phyloP scores from a whole-genome alignment of 2,797 vertebrate species.

The Thunnus albacares region DNA sequence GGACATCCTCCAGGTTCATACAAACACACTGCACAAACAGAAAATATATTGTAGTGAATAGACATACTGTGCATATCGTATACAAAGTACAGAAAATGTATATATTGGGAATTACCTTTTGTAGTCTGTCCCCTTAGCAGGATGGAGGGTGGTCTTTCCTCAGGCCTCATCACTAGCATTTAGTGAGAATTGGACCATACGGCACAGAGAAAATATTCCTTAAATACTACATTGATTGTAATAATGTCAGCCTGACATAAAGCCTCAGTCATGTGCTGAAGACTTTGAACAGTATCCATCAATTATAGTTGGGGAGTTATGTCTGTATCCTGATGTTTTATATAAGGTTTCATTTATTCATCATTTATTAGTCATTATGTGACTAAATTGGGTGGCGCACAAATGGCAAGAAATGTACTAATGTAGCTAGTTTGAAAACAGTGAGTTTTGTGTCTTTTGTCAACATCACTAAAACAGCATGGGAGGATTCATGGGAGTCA shows the following conservation, averaged over 20 bases:
- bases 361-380: background rate
- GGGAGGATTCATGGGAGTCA: background rate
- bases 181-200: background rate
- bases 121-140: background rate
- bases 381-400: background rate
- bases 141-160: background rate
- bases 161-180: background rate
- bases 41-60: background rate
- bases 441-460: background rate
- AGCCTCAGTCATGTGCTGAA: background rate
- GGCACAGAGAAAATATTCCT: background rate
- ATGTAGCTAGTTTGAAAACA: constrained; percentile 1
- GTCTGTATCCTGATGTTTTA: background rate
- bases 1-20: background rate
- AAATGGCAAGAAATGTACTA: constrained; percentile 4
- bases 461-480: constrained; percentile 2
- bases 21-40: background rate
- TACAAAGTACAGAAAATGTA: background rate
- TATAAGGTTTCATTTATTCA: background rate
- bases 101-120: background rate
- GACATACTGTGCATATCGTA: too few species aligned
- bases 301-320: background rate
- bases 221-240: background rate
- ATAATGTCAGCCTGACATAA: background rate
- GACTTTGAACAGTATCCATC: background rate